Conservation (phyloP, 2,113 vertebrate species). For the Pleuronectes platessa region DNA sequence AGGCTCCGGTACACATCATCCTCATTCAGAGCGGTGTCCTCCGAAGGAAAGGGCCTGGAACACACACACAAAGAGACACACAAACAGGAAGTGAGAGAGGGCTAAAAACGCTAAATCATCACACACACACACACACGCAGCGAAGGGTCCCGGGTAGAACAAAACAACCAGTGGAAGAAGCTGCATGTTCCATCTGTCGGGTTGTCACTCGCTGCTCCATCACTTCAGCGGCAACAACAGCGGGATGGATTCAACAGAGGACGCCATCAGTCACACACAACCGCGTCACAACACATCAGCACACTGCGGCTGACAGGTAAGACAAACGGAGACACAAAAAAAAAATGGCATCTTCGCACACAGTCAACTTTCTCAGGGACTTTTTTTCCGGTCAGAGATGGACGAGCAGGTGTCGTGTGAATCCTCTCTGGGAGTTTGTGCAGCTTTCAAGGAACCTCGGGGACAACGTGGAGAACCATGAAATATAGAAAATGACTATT, state of each 20-base stretch:
- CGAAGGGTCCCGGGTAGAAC: slow-evolving; percentile 28
- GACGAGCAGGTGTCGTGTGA: slow-evolving; percentile 23
- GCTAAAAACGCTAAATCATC: slow-evolving; percentile 31
- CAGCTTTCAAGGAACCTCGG: slow-evolving; percentile 26
- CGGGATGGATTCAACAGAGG: slow-evolving; percentile 51
- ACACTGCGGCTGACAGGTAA: slow-evolving; percentile 42
- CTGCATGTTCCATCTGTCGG: slow-evolving; percentile 51
- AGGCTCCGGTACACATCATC: slow-evolving; percentile 97
- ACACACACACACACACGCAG: slow-evolving; percentile 4
- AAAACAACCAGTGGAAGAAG: slow-evolving; percentile 41
- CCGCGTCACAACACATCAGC: slow-evolving; percentile 63
- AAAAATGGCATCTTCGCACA: slow-evolving; percentile 14
- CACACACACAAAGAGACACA: slow-evolving; percentile 39
- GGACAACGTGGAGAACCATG: slow-evolving; percentile 15
- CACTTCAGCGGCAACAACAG: slow-evolving; percentile 59
- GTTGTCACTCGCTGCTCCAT: slow-evolving; percentile 60
- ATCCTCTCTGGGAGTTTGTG: slow-evolving; percentile 25
- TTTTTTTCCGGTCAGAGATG: slow-evolving; percentile 24
- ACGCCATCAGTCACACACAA: slow-evolving; percentile 64
- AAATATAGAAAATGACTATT: background rate
- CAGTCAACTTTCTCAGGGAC: slow-evolving; percentile 22
- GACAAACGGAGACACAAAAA: background rate
- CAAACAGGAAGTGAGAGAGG: slow-evolving; percentile 33
- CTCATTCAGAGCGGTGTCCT: slow-evolving; percentile 93
- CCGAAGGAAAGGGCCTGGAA: slow-evolving; percentile 92